Conservation (phyloP, 1,140 invertebrate species). For the Ectropis grisescens region DNA sequence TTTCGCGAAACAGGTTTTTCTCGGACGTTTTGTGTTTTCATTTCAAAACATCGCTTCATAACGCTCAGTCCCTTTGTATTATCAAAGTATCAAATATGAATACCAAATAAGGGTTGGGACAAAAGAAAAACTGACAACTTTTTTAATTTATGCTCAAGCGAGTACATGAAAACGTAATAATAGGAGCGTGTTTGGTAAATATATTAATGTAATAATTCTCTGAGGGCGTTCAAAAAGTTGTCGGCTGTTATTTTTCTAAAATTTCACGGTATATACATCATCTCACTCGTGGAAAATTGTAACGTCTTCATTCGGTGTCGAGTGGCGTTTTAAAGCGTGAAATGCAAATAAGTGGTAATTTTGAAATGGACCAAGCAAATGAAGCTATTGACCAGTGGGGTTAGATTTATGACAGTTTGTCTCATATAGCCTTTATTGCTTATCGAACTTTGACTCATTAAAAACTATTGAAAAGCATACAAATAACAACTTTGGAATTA, state of each 20-base stretch:
- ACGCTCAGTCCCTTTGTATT: slow-evolving; percentile 57
- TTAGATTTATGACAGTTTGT: no score
- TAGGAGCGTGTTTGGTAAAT: slow-evolving; percentile 68
- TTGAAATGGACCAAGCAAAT: no score
- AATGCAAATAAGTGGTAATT: neutral
- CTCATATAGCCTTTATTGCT: no score
- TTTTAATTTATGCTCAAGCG: slow-evolving; percentile 65
- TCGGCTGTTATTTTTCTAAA: slow-evolving; percentile 51
- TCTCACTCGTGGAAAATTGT: slow-evolving; percentile 45
- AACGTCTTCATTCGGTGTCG: slow-evolving; percentile 55
- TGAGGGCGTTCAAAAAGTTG: slow-evolving; percentile 34
- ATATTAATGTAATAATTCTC: slow-evolving; percentile 65
- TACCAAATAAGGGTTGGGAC: slow-evolving; percentile 67
- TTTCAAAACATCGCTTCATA: slow-evolving; percentile 28
- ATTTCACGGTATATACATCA: slow-evolving; percentile 66
- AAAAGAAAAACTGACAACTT: slow-evolving; percentile 65
- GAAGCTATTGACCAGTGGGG: no score
- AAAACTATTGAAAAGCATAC: no score
- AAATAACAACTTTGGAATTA: no score
- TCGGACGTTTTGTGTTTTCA: slow-evolving; percentile 49
- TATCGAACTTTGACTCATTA: no score
- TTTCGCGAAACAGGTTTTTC: slow-evolving; percentile 63
- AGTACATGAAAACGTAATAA: slow-evolving; percentile 70
- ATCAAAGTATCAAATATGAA: slow-evolving; percentile 68
- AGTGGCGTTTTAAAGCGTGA: slow-evolving; percentile 18